These are phyloP conservation scores for Bombus breviceps DNA, from an alignment of 1,140 invertebrate species.

Conservation along the genomic window DNA sequence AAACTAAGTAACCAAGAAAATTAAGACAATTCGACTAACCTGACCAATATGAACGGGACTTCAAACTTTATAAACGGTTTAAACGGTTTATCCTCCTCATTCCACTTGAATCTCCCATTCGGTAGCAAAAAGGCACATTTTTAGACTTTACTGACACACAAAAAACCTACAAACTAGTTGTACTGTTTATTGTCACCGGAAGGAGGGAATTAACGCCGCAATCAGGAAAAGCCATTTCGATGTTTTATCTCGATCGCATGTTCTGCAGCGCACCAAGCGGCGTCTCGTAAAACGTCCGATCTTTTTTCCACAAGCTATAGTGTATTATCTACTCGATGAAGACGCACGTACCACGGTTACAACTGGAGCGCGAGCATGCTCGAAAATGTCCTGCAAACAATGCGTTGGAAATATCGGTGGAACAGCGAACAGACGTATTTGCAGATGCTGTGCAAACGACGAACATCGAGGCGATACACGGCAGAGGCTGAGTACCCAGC, in stretches of 20 bases:
- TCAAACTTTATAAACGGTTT: too few species aligned
- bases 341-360: neutral
- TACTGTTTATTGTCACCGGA: neutral
- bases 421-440: slow-evolving; percentile 6
- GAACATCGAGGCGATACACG: neutral
- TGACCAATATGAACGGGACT: too few species aligned
- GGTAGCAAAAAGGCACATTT: too few species aligned
- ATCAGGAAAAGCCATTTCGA: neutral
- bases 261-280: neutral
- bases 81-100: too few species aligned
- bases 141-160: too few species aligned
- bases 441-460: slow-evolving; percentile 17
- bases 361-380: neutral
- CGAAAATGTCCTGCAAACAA: neutral
- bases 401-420: neutral
- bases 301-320: too few species aligned
- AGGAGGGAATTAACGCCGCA: neutral
- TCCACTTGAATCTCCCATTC: too few species aligned
- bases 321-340: neutral
- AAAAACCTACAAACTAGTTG: neutral
- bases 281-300: neutral
- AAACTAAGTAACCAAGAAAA: too few species aligned
- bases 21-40: too few species aligned
- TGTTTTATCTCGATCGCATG: neutral
- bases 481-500: neutral